Evolutionary conservation across 2,797 vertebrate species (phyloP), one percentile per base, ranked within the genome.

Genomic region (Emydoidea blandingii): DNA sequence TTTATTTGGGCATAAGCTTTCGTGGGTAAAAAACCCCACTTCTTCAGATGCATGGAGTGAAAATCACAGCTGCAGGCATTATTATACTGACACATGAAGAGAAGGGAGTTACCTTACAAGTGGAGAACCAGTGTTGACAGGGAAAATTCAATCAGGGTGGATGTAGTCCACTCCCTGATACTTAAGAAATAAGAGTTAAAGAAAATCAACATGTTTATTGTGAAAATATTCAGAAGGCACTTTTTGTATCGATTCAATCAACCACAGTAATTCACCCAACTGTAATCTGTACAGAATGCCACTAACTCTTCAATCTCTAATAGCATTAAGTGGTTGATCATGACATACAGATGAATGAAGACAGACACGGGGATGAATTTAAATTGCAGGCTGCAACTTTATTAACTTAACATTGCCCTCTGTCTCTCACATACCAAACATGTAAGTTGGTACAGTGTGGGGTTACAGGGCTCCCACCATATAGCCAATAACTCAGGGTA

Each of bases 241-340:
- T 86, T 85, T 54, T 83, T 86, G 2, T 27, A 49, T 86, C 83
- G 27, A 49, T 91, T 68, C 62, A 72, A 83, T 56, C 53, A 91
- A 16, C 21, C 15, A 49, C 50, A 83, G 8, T 5, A 87, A 25
- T 31, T 79, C 11, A 52, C n/a, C 37, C 82, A 29, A 76, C 53
- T 49, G 14, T 56, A 85, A 85, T 8, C 37, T 87, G 8, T 8
- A 31, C 0, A 1, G 25, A 93, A 10, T 8, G 5, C 65, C 21
- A 72, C n/a, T 83, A 8, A 59, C 50, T 83, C 29, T 86, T 74
- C 29, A 2, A 12, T 86, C 79, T 81, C 34, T 95, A 2, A 37
- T 52, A 86, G 21, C 15, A 53, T 72, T 79, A 7, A 1, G 0
- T 23, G 82, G 29, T 44, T 86, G 74, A 9, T 84, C 52, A 90